phyloP scores from a whole-genome alignment of 2,888 invertebrate species.

The Sinopyrophorus schimmeli region DNA sequence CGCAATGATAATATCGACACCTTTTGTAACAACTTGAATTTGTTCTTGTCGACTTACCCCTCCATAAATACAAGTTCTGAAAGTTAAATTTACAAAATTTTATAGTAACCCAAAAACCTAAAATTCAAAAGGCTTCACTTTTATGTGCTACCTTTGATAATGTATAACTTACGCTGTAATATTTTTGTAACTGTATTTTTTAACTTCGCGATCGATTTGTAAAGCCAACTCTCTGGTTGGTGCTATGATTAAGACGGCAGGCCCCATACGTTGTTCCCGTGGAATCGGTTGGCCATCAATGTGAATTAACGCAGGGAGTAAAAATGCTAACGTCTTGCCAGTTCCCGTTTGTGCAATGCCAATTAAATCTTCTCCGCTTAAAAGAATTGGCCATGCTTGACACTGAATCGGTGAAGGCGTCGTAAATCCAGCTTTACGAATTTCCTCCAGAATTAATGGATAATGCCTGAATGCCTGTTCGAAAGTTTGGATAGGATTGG shows the following conservation, averaged over 20 bases:
- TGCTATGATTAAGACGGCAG: constrained; percentile 85
- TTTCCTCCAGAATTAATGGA: constrained; percentile 82
- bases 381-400: constrained; percentile 92
- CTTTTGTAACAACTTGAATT: constrained; percentile 70
- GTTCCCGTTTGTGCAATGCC: constrained; percentile 96
- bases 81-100: constrained; percentile 29
- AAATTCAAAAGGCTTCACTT: not conserved
- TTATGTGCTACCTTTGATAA: not conserved
- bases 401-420: constrained; percentile 90
- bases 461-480: constrained; percentile 80
- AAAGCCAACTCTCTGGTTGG: constrained; percentile 92
- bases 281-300: constrained; percentile 84
- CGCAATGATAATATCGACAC: constrained; percentile 94
- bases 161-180: constrained; percentile 72
- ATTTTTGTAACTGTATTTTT: constrained; percentile 84
- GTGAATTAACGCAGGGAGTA: constrained; percentile 91
- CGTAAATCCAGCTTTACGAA: constrained; percentile 77
- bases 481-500: constrained; percentile 80
- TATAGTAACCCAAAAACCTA: constrained; percentile 8
- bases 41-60: constrained; percentile 83
- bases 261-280: constrained; percentile 72
- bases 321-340: constrained; percentile 91
- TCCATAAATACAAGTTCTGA: constrained; percentile 86
- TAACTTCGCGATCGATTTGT: constrained; percentile 90
- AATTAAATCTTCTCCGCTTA: constrained; percentile 90